phyloP scores from a whole-genome alignment of 1,140 invertebrate species.

The Phthorimaea operculella region DNA sequence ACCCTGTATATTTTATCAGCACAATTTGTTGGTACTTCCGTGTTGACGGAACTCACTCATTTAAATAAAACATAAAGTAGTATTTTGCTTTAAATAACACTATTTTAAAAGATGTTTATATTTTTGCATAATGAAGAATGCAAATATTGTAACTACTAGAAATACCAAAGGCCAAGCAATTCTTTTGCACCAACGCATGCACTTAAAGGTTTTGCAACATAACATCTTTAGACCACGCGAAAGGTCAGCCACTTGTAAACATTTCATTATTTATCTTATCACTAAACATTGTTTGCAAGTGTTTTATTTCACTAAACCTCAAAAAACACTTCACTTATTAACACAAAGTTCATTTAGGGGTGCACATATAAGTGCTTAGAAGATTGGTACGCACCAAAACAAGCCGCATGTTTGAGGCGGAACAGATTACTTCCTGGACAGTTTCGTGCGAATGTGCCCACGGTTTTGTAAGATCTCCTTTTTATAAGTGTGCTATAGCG shows the following conservation, averaged over 20 bases:
- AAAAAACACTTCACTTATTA: no score
- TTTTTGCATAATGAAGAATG: neutral
- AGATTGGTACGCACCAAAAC: slow-evolving; percentile 43
- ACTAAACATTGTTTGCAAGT: neutral
- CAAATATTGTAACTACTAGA: neutral
- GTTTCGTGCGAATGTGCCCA: slow-evolving; percentile 56
- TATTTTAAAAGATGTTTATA: no score
- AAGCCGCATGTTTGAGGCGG: slow-evolving; percentile 40
- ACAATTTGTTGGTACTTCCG: no score
- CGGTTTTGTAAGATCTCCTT: slow-evolving; percentile 55
- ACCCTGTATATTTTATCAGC: no score
- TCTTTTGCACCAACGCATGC: neutral
- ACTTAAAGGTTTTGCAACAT: neutral
- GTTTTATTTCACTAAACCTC: no score
- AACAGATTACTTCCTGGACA: slow-evolving; percentile 54
- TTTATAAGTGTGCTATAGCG: slow-evolving; percentile 46
- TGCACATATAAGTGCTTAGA: neutral
- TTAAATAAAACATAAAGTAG: no score
- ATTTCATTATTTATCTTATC: neutral
- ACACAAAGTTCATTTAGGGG: no score
- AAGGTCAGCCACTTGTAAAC: neutral
- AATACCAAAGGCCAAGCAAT: neutral
- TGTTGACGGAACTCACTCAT: no score
- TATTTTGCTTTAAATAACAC: no score
- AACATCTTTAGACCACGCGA: neutral